These are phyloP conservation scores for Lasioglossum marginatum DNA, from an alignment of 2,888 invertebrate genomes.

Conservation along the genomic window DNA sequence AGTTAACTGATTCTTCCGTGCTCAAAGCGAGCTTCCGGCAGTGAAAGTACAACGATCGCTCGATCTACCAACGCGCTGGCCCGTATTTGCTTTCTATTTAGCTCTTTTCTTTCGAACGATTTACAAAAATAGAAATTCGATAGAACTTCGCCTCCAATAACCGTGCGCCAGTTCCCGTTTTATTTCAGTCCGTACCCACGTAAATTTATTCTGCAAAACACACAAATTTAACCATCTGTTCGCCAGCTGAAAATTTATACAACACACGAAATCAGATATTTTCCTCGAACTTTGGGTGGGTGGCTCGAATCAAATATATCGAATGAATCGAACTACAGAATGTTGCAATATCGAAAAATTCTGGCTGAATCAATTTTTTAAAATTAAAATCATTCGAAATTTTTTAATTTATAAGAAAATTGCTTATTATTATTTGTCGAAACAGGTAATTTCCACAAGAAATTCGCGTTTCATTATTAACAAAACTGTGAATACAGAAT, in stretches of 20 bases:
- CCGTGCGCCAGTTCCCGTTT: neutral
- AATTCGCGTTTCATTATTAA: neutral
- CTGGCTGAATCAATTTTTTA: too few species aligned
- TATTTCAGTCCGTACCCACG: neutral
- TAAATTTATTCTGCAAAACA: neutral
- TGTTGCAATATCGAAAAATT: too few species aligned
- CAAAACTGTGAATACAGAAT: neutral
- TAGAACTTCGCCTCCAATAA: neutral
- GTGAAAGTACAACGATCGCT: neutral
- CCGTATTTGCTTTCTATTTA: neutral
- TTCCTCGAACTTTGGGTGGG: too few species aligned
- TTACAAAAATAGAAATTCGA: neutral
- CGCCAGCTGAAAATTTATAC: too few species aligned
- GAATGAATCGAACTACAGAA: too few species aligned
- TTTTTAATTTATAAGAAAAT: too few species aligned
- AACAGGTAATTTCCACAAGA: too few species aligned
- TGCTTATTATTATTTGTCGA: too few species aligned
- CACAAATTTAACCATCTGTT: neutral
- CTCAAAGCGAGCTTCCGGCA: neutral
- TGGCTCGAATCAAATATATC: too few species aligned
- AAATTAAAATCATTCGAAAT: too few species aligned
- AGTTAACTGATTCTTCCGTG: slow-evolving; percentile 1
- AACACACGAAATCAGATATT: too few species aligned
- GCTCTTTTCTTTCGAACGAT: neutral
- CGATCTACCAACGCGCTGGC: neutral